Percentiles rank a stretch among this genome's conserved stretches.
Evolutionary conservation across 1,140 invertebrate species (phyloP).

Genomic region (Monochamus saltuarius): DNA sequence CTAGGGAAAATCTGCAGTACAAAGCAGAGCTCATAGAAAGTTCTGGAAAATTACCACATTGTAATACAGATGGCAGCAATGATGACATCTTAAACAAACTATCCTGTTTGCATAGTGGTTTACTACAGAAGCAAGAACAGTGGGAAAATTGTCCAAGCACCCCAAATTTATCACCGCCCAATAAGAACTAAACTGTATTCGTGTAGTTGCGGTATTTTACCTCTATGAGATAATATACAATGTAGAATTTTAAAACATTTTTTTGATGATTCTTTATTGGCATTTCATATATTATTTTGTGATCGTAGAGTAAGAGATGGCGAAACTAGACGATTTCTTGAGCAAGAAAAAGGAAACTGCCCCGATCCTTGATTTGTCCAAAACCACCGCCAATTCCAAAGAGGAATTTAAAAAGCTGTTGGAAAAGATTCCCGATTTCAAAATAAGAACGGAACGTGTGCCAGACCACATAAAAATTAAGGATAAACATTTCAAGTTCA

Average conservation of each 20-base stretch:
- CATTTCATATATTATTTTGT: no score
- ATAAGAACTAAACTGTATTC: conserved; percentile 1
- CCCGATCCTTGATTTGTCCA: conserved; percentile 80
- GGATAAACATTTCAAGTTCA: conserved; percentile 66
- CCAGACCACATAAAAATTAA: conserved; percentile 67
- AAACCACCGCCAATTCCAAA: conserved; percentile 68
- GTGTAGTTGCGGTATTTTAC: not conserved
- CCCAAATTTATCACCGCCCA: conserved; percentile 49
- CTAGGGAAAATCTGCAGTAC: conserved; percentile 23
- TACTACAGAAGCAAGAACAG: conserved; percentile 43
- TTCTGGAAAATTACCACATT: conserved; percentile 25
- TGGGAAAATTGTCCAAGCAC: conserved; percentile 45
- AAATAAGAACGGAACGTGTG: conserved; percentile 83
- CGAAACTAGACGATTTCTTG: conserved; percentile 78
- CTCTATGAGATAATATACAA: no score
- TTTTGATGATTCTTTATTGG: conserved; percentile 5
- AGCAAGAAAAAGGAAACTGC: conserved; percentile 81
- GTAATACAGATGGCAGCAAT: conserved; percentile 10
- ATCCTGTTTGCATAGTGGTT: conserved; percentile 36
- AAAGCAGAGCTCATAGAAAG: conserved; percentile 7
- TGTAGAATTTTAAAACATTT: conserved; percentile 8
- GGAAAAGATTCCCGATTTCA: conserved; percentile 86
- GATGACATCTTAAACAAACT: conserved; percentile 35
- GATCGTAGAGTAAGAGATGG: conserved; percentile 47
- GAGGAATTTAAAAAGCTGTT: conserved; percentile 81